These are phyloP conservation scores for Paraescarpia echinospica DNA, from an alignment of 1,140 invertebrate genomes.

Conservation along the genomic window DNA sequence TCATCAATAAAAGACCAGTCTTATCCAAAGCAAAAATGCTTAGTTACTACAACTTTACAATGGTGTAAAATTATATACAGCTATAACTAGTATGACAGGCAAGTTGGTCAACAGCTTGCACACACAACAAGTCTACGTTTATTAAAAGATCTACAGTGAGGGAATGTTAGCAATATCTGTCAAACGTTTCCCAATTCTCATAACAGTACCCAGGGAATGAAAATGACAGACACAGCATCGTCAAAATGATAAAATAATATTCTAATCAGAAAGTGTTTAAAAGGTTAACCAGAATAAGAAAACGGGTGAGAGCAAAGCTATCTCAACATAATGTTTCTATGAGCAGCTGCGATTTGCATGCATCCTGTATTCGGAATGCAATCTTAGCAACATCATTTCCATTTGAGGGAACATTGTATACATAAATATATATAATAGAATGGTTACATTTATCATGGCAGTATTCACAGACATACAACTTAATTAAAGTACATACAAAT, in stretches of 20 bases:
- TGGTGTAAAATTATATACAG: constrained; percentile 1
- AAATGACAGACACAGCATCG: background rate
- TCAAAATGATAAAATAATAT: background rate
- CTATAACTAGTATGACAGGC: background rate
- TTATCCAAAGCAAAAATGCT: background rate
- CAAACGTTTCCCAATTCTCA: background rate
- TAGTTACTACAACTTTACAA: constrained; percentile 6
- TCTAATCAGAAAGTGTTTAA: background rate
- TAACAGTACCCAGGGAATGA: background rate
- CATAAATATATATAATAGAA: constrained; percentile 7
- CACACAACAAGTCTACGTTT: background rate
- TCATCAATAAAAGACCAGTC: background rate
- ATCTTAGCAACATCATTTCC: background rate
- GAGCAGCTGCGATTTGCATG: background rate
- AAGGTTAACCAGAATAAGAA: background rate
- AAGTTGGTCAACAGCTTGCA: constrained; percentile 4
- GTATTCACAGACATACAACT: background rate
- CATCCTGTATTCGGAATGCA: background rate
- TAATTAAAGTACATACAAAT: constrained; percentile 2
- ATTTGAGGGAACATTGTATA: background rate
- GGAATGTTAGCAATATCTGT: background rate
- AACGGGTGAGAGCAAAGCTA: background rate
- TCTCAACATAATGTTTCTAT: background rate
- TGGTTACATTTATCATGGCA: background rate
- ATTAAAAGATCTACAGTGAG: background rate